Percentiles rank a stretch among this genome's conserved stretches.
Evolutionary conservation across 2,113 vertebrate genomes (phyloP).

Genomic region (Charadrius vociferus): DNA sequence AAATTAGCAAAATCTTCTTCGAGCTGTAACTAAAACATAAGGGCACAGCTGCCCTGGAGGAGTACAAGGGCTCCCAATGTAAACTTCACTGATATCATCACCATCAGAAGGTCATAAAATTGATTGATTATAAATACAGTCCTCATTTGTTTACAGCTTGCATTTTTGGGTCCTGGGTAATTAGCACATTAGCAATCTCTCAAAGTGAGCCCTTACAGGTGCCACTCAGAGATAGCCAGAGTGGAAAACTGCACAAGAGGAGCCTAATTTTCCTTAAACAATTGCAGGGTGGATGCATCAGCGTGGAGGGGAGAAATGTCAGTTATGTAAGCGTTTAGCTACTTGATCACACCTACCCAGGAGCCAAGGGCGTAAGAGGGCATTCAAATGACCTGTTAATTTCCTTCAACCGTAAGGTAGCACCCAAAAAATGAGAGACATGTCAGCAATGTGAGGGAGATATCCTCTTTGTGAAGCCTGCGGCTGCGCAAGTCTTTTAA

Average conservation of each 20-base stretch:
- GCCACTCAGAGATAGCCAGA: conserved; percentile 65
- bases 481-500: conserved; percentile 62
- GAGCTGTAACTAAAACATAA: conserved; percentile 72
- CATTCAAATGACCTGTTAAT: conserved; percentile 46
- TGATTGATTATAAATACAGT: conserved; percentile 99
- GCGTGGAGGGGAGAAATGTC: not conserved
- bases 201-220: conserved; percentile 95
- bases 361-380: conserved; percentile 21
- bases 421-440: conserved; percentile 81
- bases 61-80: conserved; percentile 87
- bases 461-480: conserved; percentile 68
- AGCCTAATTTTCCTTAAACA: not conserved
- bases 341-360: conserved; percentile 39
- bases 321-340: not conserved
- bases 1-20: conserved; percentile 71
- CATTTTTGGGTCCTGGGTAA: conserved; percentile 94
- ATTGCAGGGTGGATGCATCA: not conserved
- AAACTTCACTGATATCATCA: conserved; percentile 96
- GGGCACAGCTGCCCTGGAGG: conserved; percentile 89
- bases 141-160: conserved; percentile 93
- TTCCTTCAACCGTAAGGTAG: conserved; percentile 61
- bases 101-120: conserved; percentile 98
- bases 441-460: conserved; percentile 84
- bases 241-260: not conserved
- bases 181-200: conserved; percentile 91